Evolutionary conservation across 2,113 vertebrate species (phyloP).

Genomic region (Thalassarche chlororhynchos): DNA sequence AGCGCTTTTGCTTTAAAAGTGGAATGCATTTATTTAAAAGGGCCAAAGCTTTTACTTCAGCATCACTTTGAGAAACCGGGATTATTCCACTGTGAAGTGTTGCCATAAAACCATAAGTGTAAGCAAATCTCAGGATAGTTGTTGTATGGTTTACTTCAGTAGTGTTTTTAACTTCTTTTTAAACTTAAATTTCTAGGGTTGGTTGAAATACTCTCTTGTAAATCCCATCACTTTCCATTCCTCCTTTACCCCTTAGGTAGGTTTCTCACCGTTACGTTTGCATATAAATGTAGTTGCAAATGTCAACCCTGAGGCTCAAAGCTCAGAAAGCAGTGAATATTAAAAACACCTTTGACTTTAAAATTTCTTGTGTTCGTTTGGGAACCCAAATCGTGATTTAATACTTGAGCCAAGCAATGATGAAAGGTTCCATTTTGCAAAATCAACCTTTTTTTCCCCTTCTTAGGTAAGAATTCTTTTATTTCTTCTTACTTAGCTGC

Average conservation of each 20-base stretch:
- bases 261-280: background rate
- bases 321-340: background rate
- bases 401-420: background rate
- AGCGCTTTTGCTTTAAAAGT: background rate
- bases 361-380: background rate
- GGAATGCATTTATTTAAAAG: background rate
- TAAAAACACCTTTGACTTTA: background rate
- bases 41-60: background rate
- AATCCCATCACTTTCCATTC: background rate
- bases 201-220: background rate
- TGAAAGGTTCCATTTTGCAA: background rate
- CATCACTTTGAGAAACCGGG: background rate
- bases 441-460: background rate
- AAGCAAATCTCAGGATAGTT: background rate
- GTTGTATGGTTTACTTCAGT: background rate
- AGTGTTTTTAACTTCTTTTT: background rate
- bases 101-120: background rate
- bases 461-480: background rate
- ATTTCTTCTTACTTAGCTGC: background rate
- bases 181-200: background rate
- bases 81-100: background rate
- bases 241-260: background rate
- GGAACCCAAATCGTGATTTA: background rate
- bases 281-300: background rate
- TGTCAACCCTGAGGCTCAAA: background rate